Evolutionary conservation across 2,888 invertebrate genomes (phyloP), one percentile per base, ranked within the genome.

Genomic region (Horisme vitalbata): DNA sequence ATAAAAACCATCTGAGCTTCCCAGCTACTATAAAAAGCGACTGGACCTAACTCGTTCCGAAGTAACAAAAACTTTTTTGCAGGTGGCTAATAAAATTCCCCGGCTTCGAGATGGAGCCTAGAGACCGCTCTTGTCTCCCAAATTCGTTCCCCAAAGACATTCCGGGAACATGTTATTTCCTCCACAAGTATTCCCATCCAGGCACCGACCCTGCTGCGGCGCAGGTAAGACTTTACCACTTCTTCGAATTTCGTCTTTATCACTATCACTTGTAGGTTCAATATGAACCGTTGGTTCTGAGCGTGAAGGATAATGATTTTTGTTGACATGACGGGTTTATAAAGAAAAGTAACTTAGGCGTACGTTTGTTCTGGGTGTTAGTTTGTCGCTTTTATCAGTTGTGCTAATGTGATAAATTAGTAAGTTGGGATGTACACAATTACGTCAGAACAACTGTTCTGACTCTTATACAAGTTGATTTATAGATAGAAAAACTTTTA

Each of bases 151-250:
- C 95, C 30, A 90, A 93, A 63, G 92, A 94, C 68, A 93, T 93
- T 44, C 91, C 93, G 30, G 96, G 95, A 58, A 96, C 95, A 21
- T 97, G 97, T 75, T 93, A 97, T 85, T 97, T 97, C 80, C 91
- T 97, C 39, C 93, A 93, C 67, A 93, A 92, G 61, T 97, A 96
- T 87, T 91, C 91, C 50, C 95, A 96, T 78, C 93, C 93, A 0
- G 91, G 91, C 4, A 85, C 95, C 21, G 91, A 93, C 37, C 80
- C 83, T 4, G 86, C 83, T 3, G 88, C 91, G 23, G 81, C 94
- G 1, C 89, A 95, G 83, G 88, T 88, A 59, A 79, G 73, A 9
- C 14, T 18, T 23, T 32, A 47, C 11, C 27, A 7, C 20, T 12
- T 23, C 20, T 41, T 36, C 10, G 12, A 44, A 26, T 39, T 32